Percentiles rank a stretch among this genome's conserved stretches.
Evolutionary conservation across 23 tunicate species (phyloP).

Genomic region (Ascidia mentula): DNA sequence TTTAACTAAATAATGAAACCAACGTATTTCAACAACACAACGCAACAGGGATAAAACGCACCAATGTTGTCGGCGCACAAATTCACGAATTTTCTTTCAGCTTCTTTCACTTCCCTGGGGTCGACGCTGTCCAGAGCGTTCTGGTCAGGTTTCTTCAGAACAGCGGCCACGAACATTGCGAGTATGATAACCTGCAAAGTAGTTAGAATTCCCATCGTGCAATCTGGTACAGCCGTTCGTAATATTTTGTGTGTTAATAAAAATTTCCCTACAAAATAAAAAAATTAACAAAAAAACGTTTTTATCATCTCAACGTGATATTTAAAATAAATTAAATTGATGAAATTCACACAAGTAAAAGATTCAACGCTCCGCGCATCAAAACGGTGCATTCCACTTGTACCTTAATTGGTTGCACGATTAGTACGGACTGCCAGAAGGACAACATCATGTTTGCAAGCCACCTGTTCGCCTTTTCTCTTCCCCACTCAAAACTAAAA

Average conservation of each 20-base stretch:
- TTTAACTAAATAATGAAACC: too few relatives aligned
- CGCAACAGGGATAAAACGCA: not conserved
- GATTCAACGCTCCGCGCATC: too few relatives aligned
- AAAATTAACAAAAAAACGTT: too few relatives aligned
- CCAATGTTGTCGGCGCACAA: constrained; percentile 79
- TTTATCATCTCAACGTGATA: too few relatives aligned
- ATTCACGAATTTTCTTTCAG: constrained; percentile 76
- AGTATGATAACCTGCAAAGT: constrained; percentile 62
- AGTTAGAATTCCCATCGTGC: too few relatives aligned
- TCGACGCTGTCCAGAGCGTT: constrained; percentile 73
- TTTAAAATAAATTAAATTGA: too few relatives aligned
- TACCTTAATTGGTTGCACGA: constrained; percentile 94
- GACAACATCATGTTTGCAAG: constrained; percentile 87
- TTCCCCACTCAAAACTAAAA: constrained; percentile 90
- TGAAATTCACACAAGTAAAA: too few relatives aligned
- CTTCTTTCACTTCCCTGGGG: constrained; percentile 75
- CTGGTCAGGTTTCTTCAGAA: constrained; percentile 82
- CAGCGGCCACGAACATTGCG: constrained; percentile 81
- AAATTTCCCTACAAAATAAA: too few relatives aligned
- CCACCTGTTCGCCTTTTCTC: constrained; percentile 91
- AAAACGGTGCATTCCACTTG: too few relatives aligned
- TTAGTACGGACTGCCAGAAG: constrained; percentile 90
- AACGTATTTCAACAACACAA: too few relatives aligned
- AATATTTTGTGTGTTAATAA: too few relatives aligned
- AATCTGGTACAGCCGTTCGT: too few relatives aligned